Evolutionary conservation across 2,888 invertebrate genomes (phyloP), one percentile per base, ranked within the genome.

Genomic region (Sisyra nigra): DNA sequence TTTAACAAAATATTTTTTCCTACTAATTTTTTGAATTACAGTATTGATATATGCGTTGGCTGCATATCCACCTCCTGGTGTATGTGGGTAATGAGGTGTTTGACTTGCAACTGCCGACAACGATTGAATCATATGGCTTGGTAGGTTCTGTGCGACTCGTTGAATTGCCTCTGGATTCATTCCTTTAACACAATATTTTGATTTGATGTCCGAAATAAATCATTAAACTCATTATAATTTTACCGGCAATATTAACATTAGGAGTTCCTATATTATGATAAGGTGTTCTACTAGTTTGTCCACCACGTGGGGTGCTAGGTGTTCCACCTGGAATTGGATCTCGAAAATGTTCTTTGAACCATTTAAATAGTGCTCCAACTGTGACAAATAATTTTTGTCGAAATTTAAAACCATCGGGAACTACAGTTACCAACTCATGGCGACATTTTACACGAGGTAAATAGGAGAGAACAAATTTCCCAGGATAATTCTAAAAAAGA

Each of bases 281-380:
- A 0, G 76, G 74, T 34, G 76, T 76, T 52, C 74, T 68, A 47
- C 61, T 60, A 13, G 69, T 65, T 49, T 67, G 57, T 2, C 62
- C 62, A 24, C 68, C 68, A 49, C 80, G 71, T 1, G 83, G 81
- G 8, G 85, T 84, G 43, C 79, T 76, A 1, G 76, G 83, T 4
- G 84, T 84, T 15, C 72, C 71, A 4, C 71, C 72, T 0, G 86
- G 85, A 40, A 86, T 72, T 0, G 93, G 88, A 56, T 96, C 94
- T 49, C 89, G 69, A 67, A 92, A 98, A 61, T 98, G 93, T 62
- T 92, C 91, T 59, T 99, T 99, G 64, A 98, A 98, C 96, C 96
- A 98, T 47, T 84, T 80, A 54, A 99, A 73, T 45, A 97, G 59
- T 9, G 75, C 69, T 34, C 75, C 74, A 1, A 93, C 68, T 0